Base-by-base conservation (phyloP, 2,113 vertebrate species). In the Scophthalmus maximus region DNA sequence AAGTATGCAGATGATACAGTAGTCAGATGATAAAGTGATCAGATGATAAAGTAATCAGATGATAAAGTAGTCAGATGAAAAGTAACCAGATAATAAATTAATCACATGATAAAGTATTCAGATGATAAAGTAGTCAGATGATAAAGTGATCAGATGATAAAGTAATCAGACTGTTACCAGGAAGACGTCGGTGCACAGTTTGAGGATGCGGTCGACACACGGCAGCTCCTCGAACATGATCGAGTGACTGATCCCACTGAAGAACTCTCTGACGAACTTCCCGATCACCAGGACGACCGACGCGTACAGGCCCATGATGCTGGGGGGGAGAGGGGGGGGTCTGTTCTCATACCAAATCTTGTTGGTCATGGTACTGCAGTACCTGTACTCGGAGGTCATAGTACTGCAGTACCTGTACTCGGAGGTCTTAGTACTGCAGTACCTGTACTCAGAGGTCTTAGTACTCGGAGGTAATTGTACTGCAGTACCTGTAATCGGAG, bases 181-280 rank as follows among this genome's bases (percentile, higher is more conserved):
- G 93, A 98, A 97, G 91, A 98, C 96, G 90, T 98, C 97, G 2
- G 96, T 98, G 83, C 96, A 98, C 58, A 98, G 75, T 58, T 93
- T 93, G 60, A 92, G 88, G 83, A 92, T 92, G 29, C 92, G 88
- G 79, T 93, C 89, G 12, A 97, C 97, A 0, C 96, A 95, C 2
- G 96, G 97, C 3, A 97, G 94, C 81, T 98, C 97, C 79, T 98
- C 97, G 65, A 97, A 98, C 97, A 98, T 97, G 82, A 98, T 97
- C 77, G 95, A 95, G 86, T 97, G 97, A 38, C 95, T 97, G 79
- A 98, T 97, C 2, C 96, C 97, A 3, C 97, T 98, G 93, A 98
- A 98, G 90, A 98, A 98, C 68, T 97, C 96, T 1, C 96, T 93
- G 17, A 97, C 96, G 0, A 98, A 98, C 82, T 97, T 93, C 61